These are phyloP conservation scores for Dolichotis patagonum DNA, from an alignment of 2,113 vertebrate species.

Conservation along the genomic window DNA sequence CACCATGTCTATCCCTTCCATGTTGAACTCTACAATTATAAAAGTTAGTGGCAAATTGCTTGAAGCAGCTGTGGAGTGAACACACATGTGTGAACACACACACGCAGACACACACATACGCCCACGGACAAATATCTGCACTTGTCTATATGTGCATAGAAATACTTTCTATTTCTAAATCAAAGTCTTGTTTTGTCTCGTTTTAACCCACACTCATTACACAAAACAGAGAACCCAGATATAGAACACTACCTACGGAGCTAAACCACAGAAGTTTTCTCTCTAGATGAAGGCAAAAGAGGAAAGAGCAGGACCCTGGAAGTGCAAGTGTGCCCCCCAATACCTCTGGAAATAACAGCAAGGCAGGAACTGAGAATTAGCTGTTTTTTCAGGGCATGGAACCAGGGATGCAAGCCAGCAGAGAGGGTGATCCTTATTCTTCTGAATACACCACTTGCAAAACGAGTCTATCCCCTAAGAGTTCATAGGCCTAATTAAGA, in stretches of 20 bases:
- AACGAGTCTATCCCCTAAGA: not conserved
- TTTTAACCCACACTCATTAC: not conserved
- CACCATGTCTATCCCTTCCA: not conserved
- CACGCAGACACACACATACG: too few relatives aligned
- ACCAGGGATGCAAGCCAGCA: too few relatives aligned
- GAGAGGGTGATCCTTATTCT: not conserved
- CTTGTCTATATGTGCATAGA: not conserved
- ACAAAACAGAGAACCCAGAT: not conserved
- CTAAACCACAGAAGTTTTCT: not conserved
- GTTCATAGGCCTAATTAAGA: slow-evolving; percentile 54
- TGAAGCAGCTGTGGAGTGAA: not conserved
- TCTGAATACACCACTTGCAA: not conserved
- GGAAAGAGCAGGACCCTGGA: rapidly evolving
- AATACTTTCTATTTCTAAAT: not conserved
- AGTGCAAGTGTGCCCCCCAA: rapidly evolving
- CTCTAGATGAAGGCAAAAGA: not conserved
- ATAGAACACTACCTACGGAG: rapidly evolving
- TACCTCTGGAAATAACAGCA: not conserved
- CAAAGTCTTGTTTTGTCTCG: not conserved
- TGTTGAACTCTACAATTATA: not conserved
- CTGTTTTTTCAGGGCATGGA: rapidly evolving
- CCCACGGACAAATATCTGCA: not conserved
- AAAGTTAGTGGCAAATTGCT: not conserved
- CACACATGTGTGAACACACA: not conserved
- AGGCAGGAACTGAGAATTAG: rapidly evolving